Conservation (phyloP, 1,140 invertebrate genomes). For the Cotesia glomerata region DNA sequence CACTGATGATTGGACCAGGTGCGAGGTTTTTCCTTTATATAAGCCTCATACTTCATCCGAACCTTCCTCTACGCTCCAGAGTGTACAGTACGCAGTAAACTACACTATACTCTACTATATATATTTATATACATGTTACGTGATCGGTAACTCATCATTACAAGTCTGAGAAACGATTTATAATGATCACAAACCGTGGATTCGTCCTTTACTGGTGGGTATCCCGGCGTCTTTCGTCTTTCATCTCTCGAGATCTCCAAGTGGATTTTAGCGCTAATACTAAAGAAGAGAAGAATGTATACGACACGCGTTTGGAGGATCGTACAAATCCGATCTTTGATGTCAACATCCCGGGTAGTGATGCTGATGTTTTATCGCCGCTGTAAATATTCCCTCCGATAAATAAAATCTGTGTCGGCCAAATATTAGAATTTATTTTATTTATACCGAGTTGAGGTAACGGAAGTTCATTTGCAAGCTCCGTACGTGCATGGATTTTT, state of each 20-base stretch:
- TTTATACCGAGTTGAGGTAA: too few species aligned
- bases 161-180: not conserved
- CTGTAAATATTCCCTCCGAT: conserved; percentile 1
- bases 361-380: conserved; percentile 11
- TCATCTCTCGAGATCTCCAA: too few species aligned
- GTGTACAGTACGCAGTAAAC: too few species aligned
- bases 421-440: conserved; percentile 23
- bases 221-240: not conserved
- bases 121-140: not conserved
- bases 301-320: not conserved
- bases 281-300: not conserved
- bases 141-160: conserved; percentile 8
- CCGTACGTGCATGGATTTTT: too few species aligned
- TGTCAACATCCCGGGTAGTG: conserved; percentile 4
- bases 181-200: not conserved
- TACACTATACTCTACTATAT: not conserved
- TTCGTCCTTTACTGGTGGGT: not conserved
- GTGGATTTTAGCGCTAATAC: not conserved
- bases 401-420: not conserved
- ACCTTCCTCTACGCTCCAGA: not conserved
- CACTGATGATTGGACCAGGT: not conserved
- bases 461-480: too few species aligned
- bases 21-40: not conserved
- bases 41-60: too few species aligned
- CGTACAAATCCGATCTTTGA: not conserved